Conservation (phyloP, 64 coral and sea anemone species). For the Stylophora pistillata region DNA sequence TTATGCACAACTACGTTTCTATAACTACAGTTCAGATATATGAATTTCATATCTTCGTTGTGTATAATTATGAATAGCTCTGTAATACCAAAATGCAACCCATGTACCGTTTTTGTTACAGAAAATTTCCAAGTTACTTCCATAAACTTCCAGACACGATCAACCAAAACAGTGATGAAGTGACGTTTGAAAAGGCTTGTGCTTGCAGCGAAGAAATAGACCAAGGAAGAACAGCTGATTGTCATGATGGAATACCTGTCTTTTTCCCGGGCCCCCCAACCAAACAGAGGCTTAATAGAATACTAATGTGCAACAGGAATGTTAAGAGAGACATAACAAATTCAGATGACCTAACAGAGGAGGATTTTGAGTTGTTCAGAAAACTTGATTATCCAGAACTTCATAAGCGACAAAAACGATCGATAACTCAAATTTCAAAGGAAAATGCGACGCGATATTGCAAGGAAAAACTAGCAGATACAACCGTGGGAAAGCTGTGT, state of each 20-base stretch:
- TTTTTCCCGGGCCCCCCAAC: neutral
- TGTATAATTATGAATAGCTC: no score
- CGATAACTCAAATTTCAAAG: neutral
- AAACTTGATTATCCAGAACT: neutral
- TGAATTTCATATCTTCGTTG: no score
- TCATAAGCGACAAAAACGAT: neutral
- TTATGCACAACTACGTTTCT: no score
- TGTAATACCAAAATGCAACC: no score
- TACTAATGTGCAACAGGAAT: constrained; percentile 10
- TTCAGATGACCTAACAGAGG: constrained; percentile 20
- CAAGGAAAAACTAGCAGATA: neutral
- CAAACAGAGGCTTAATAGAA: neutral
- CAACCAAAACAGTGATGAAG: neutral
- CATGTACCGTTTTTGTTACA: neutral
- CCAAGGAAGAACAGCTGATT: neutral
- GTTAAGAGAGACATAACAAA: neutral
- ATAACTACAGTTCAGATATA: no score
- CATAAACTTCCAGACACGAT: neutral
- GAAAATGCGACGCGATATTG: constrained; percentile 16
- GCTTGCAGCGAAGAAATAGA: neutral
- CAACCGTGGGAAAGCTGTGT: constrained; percentile 3
- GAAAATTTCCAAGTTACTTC: constrained; percentile 12
- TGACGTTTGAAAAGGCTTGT: neutral
- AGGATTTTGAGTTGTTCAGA: constrained; percentile 7
- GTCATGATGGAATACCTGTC: neutral